A percentile compares a stretch with the other conserved stretches of the same genome.
phyloP scores from a whole-genome alignment of 2,113 vertebrate genomes.

The Oreochromis aureus region DNA sequence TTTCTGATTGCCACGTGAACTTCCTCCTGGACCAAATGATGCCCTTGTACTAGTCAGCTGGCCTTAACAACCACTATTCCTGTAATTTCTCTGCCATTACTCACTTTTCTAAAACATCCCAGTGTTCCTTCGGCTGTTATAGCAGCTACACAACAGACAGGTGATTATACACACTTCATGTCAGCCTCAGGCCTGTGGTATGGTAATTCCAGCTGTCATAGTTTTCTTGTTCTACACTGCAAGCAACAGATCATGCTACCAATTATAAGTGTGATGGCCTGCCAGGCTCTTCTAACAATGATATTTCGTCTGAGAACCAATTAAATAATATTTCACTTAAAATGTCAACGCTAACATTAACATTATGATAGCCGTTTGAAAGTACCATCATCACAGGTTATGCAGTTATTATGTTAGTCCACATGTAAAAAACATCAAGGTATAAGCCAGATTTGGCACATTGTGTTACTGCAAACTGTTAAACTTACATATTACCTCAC shows the following conservation, averaged over 20 bases:
- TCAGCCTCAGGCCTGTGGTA: constrained; percentile 3
- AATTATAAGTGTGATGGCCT: neutral
- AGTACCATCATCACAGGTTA: neutral
- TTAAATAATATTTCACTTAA: neutral
- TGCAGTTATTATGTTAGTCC: neutral
- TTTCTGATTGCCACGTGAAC: constrained; percentile 50
- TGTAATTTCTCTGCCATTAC: neutral
- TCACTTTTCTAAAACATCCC: neutral
- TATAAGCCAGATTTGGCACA: neutral
- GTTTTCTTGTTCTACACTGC: neutral
- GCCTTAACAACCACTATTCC: neutral
- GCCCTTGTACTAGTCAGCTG: neutral
- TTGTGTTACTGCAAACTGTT: neutral
- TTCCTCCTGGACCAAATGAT: constrained; percentile 1
- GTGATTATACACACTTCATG: constrained; percentile 19
- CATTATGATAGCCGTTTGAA: neutral
- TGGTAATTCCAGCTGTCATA: constrained; percentile 4
- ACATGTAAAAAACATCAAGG: neutral
- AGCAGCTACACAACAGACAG: constrained; percentile 3
- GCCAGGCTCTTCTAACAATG: neutral
- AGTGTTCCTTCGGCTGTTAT: constrained; percentile 5
- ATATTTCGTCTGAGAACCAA: neutral
- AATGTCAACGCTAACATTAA: neutral
- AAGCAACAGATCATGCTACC: neutral
- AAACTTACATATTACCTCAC: neutral